Conservation (phyloP, 2,888 invertebrate genomes). For the Pilophorus perplexus region DNA sequence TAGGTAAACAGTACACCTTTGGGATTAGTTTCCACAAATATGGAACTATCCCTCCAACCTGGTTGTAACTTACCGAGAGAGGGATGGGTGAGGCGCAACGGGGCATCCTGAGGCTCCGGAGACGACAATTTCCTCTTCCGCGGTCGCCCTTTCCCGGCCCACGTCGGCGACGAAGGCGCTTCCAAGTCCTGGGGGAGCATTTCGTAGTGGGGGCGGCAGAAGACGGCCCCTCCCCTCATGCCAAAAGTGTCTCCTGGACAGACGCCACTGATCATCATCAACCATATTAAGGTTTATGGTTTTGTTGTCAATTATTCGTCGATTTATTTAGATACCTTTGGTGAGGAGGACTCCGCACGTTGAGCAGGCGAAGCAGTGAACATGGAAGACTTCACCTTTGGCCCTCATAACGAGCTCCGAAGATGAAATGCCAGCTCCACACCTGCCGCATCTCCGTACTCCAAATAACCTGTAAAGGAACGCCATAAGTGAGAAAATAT, state of each 20-base stretch:
- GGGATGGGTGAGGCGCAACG: constrained; percentile 42
- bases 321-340: too few species aligned
- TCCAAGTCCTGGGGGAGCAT: constrained; percentile 53
- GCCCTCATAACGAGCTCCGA: constrained; percentile 90
- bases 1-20: too few species aligned
- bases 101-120: constrained; percentile 44
- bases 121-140: constrained; percentile 68
- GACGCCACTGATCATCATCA: too few species aligned
- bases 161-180: constrained; percentile 55
- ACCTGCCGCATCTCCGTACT: constrained; percentile 79
- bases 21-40: too few species aligned
- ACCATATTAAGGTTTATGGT: too few species aligned
- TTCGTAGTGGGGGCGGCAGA: constrained; percentile 68
- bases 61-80: constrained; percentile 44
- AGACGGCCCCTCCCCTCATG: constrained; percentile 68
- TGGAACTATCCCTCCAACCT: too few species aligned
- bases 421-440: constrained; percentile 78
- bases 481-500: constrained; percentile 6
- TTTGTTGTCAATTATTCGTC: too few species aligned
- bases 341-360: constrained; percentile 78
- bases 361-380: constrained; percentile 84
- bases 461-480: constrained; percentile 78
- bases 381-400: constrained; percentile 80
- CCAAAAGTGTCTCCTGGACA: constrained; percentile 60
- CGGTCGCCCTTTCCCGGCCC: constrained; percentile 72